Conservation (phyloP, 1,140 invertebrate genomes). For the Drosophila obscura region DNA sequence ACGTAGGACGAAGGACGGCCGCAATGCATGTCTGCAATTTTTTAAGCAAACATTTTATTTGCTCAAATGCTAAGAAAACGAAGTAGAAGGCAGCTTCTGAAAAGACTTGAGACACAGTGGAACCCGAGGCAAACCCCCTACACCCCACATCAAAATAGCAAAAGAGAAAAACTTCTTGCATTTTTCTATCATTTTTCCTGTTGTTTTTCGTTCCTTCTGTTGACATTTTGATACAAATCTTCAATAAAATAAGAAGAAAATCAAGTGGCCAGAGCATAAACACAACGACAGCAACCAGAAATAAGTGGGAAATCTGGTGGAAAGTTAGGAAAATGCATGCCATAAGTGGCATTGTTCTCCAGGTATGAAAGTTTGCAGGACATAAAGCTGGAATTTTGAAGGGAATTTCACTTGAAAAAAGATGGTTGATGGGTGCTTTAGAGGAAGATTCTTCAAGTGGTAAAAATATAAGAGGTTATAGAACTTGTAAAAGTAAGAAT, state of each 20-base stretch:
- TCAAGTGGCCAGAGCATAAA: conserved; percentile 64
- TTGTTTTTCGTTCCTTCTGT: conserved; percentile 49
- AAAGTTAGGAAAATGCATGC: conserved; percentile 9
- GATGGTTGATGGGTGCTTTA: not conserved
- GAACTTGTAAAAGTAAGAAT: not conserved
- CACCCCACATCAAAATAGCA: conserved; percentile 69
- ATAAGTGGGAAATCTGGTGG: conserved; percentile 19
- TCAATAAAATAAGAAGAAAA: conserved; percentile 75
- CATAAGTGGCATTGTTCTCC: conserved; percentile 44
- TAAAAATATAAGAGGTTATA: not conserved
- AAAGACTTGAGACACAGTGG: conserved; percentile 55
- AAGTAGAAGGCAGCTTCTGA: conserved; percentile 1
- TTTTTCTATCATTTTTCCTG: conserved; percentile 8
- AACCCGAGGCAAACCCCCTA: not conserved
- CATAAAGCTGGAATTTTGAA: conserved; percentile 11
- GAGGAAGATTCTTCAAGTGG: not conserved
- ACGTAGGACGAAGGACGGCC: conserved; percentile 13
- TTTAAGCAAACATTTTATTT: conserved; percentile 80
- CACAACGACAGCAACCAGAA: conserved; percentile 32
- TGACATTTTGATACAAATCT: conserved; percentile 80
- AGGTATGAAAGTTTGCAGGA: conserved; percentile 1
- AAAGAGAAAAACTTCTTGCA: conserved; percentile 29
- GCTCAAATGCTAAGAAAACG: conserved; percentile 47
- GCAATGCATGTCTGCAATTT: conserved; percentile 73
- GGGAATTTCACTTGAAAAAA: conserved; percentile 25